Evolutionary conservation across 2,797 vertebrate genomes (phyloP).

Genomic region (Pseudocheirus occidentalis): DNA sequence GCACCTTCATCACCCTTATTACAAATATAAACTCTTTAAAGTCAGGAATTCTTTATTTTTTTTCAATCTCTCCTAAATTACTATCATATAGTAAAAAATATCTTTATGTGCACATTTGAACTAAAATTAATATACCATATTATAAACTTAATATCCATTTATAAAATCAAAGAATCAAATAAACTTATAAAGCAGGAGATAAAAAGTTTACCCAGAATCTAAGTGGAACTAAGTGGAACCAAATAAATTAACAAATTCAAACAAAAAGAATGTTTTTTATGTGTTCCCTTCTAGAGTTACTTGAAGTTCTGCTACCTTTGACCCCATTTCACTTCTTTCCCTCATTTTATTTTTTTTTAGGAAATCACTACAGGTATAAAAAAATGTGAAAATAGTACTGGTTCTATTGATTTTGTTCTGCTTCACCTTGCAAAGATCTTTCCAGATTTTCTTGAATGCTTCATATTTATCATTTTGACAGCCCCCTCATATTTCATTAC

Average conservation of each 20-base stretch:
- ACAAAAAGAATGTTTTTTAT: not conserved
- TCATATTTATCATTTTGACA: not conserved
- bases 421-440: not conserved
- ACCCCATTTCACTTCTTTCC: not conserved
- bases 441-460: not conserved
- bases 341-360: not conserved
- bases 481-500: not conserved
- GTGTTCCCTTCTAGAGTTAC: not conserved
- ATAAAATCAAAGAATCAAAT: not conserved
- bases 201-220: not conserved
- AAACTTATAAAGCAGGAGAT: not conserved
- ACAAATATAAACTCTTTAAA: too few species aligned
- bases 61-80: too few species aligned
- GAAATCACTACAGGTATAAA: not conserved
- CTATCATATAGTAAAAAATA: too few species aligned
- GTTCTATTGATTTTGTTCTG: not conserved
- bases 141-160: too few species aligned
- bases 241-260: not conserved
- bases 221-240: too few species aligned
- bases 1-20: too few species aligned
- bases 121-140: too few species aligned
- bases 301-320: not conserved
- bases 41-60: too few species aligned
- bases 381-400: not conserved
- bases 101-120: too few species aligned